phyloP scores from a whole-genome alignment of 2,797 vertebrate genomes.

The Acanthiza pusilla region DNA sequence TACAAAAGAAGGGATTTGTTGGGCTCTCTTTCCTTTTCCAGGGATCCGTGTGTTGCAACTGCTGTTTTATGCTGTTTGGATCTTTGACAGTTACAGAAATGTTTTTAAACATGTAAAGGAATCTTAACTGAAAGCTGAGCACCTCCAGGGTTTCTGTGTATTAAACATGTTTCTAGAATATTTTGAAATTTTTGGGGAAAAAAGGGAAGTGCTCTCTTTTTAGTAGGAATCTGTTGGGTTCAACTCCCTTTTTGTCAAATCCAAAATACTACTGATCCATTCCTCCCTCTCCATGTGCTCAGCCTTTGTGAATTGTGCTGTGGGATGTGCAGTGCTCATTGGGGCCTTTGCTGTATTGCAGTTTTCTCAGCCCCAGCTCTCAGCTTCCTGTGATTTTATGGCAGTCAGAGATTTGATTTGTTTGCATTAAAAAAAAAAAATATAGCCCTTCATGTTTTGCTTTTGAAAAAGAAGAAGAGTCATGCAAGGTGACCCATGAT shows the following conservation, averaged over 20 bases:
- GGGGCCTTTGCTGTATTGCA: background rate
- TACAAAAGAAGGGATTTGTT: background rate
- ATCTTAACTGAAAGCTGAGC: background rate
- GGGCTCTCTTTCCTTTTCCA: background rate
- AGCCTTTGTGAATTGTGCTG: background rate
- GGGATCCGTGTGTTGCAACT: accelerated
- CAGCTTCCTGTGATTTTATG: background rate
- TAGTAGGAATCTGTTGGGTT: background rate
- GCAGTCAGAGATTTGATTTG: background rate
- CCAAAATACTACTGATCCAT: background rate
- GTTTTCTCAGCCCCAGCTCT: background rate
- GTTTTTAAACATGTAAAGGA: background rate
- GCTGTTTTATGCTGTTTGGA: background rate
- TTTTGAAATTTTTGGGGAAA: background rate
- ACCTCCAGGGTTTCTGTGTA: background rate
- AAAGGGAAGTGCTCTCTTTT: background rate
- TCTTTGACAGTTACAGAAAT: background rate
- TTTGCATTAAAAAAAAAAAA: background rate
- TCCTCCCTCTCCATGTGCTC: background rate
- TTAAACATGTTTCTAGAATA: background rate
- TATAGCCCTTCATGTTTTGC: background rate
- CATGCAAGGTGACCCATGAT: background rate
- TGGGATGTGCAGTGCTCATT: background rate
- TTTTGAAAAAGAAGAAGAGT: background rate
- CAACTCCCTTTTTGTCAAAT: background rate